Evolutionary conservation across 2,113 vertebrate genomes (phyloP), one percentile per base, ranked within the genome.

Genomic region (Brevimyrus niger): DNA sequence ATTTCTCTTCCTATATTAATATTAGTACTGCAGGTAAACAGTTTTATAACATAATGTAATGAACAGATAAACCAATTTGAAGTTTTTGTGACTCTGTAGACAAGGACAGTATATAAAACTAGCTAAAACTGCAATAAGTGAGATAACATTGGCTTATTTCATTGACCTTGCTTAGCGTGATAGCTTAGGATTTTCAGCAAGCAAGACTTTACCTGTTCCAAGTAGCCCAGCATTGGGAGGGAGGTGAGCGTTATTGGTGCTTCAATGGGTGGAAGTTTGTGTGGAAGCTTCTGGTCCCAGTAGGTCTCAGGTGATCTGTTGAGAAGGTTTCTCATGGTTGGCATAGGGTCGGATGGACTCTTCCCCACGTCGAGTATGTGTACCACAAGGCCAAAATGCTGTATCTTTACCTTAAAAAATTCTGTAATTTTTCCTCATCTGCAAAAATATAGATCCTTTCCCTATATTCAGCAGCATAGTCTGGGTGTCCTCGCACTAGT

Each of bases 171-270:
- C 35, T 19, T 80, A 38, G 8, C 73, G 42, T 80, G 35, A 42
- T 19, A 42, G 73, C 73, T 42, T 35, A 42, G 31, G 15, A 42
- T 42, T 27, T 31, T 42, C 35, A 19, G 48, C n/a, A 21, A 23
- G 80, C 50, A 82, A 89, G 88, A 53, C 88, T 89, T 89, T 89
- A 98, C 97, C 96, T 99, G 98, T 94, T 99, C 97, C 92, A 99
- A 94, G 92, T 99, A 99, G 92, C 98, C 98, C 91, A 96, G 89
- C 47, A 96, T 94, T 89, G 98, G 98, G 89, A 99, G 97, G 55
- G 96, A 96, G 21, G 96, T 97, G 90, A 98, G 95, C 15, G 90
- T 38, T n/a, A 97, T 84, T 21, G 97, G 96, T 17, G 97, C 95
- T 92, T 95, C 96, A 88, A 95, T 87, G 1, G 98, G 97, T 88